Evolutionary conservation across 1,140 invertebrate genomes (phyloP).

Genomic region (Drosophila burlai): DNA sequence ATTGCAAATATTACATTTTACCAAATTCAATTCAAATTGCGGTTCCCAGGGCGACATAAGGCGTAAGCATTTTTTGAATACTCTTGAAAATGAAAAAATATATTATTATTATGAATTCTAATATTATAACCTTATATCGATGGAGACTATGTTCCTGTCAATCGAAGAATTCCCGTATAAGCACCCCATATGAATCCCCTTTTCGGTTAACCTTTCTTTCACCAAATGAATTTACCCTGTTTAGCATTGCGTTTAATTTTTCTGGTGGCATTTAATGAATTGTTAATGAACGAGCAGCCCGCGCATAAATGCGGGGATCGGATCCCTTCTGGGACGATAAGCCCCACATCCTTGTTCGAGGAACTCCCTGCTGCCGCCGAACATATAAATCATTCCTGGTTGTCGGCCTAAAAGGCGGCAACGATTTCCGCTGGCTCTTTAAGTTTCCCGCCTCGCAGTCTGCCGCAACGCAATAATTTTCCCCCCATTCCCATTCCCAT

Average conservation of each 20-base stretch:
- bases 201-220: constrained; percentile 1
- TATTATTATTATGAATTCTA: background rate
- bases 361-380: background rate
- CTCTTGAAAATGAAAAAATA: background rate
- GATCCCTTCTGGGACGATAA: constrained; percentile 14
- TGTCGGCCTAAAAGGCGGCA: constrained; percentile 67
- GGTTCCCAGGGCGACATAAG: background rate
- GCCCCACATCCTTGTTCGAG: background rate
- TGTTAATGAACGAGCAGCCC: constrained; percentile 37
- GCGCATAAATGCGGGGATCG: constrained; percentile 1
- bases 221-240: background rate
- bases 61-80: background rate
- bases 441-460: constrained; percentile 40
- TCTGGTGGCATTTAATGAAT: constrained; percentile 51
- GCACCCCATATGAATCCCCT: background rate
- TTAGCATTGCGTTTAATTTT: constrained; percentile 43
- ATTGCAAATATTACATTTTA: constrained; percentile 50
- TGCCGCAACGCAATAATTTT: constrained; percentile 23
- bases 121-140: background rate
- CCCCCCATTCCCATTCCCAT: background rate
- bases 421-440: constrained; percentile 57
- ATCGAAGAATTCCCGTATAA: background rate
- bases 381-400: constrained; percentile 49
- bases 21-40: constrained; percentile 31
- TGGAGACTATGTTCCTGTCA: background rate